Conservation (phyloP, 92 coral and sea anemone genomes). For the Micromussa lordhowensis region DNA sequence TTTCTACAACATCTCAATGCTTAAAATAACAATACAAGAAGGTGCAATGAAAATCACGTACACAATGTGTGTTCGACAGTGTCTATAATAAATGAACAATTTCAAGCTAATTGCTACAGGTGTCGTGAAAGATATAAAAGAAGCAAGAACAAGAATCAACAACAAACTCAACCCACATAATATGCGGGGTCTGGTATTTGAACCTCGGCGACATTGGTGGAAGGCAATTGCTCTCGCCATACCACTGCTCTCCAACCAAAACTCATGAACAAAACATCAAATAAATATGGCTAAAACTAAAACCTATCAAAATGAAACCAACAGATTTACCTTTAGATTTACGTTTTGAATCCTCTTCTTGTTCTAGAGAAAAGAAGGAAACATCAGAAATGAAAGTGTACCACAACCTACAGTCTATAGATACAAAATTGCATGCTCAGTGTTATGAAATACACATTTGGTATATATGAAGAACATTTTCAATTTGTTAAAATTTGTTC, state of each 20-base stretch:
- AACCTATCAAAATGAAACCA: background rate
- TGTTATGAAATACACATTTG: background rate
- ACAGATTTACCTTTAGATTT: conserved; percentile 38
- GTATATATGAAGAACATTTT: too few species aligned
- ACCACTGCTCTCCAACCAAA: too few species aligned
- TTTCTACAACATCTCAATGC: conserved; percentile 64
- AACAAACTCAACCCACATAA: too few species aligned
- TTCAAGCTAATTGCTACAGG: background rate
- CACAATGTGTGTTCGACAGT: background rate
- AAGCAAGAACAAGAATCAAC: too few species aligned
- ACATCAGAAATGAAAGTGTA: background rate
- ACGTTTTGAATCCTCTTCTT: conserved; percentile 23
- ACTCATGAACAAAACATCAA: too few species aligned
- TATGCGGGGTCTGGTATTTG: too few species aligned
- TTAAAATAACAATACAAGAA: conserved; percentile 18
- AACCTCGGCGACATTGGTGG: too few species aligned
- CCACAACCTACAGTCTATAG: background rate
- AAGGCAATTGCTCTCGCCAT: too few species aligned
- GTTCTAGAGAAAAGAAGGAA: background rate
- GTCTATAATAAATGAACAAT: background rate
- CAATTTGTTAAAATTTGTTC: too few species aligned
- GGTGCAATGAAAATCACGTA: background rate
- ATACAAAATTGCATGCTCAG: background rate
- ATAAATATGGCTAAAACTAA: background rate
- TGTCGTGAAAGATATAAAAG: too few species aligned